Evolutionary conservation across 2,888 invertebrate species (phyloP), one percentile per base, ranked within the genome.

Genomic region (Archips crataeganus): DNA sequence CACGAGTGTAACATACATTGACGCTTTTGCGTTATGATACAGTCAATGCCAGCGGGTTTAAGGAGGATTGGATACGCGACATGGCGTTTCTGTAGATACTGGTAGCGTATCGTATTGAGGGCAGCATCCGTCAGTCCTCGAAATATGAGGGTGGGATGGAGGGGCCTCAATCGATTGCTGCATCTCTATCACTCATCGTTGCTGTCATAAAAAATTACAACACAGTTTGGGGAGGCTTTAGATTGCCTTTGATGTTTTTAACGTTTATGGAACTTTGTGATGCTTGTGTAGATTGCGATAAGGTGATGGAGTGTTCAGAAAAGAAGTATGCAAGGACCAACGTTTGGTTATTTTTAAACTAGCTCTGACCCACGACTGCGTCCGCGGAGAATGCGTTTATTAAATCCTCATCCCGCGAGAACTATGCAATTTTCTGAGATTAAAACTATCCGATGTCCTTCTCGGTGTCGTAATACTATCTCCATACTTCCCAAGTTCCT

Each of bases 131-230:
- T 13, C 62, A 62, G 73, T 57, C 62, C 45, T 69, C 59, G 49
- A 68, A 68, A 69, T 36, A 59, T 13, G 23, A 3, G n/a, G 42
- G 39, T 1, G 11, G 60, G 54, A 45, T 9, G 34, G 9, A 39
- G 42, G 54, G 59, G 59, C 45, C 42, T 10, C 23, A 70, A 74
- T 74, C 74, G 74, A 74, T 74, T 61, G 63, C 45, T 60, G 60
- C 69, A 65, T 23, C 64, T 47, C 70, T 54, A 74, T 74, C 74
- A 74, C 65, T 74, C 74, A 74, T 70, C 70, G 74, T 73, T 69
- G 34, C 49, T 73, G 73, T 65, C 69, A 65, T 70, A 11, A 70
- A 64, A 65, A 65, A 64, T 69, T 47, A 32, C 51, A 61, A 70
- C 64, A 63, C 39, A 32, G 45, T 63, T 63, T 63, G n/a, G 11